Base-by-base conservation (phyloP, 2,113 vertebrate genomes). In the Dipodomys stephensi region DNA sequence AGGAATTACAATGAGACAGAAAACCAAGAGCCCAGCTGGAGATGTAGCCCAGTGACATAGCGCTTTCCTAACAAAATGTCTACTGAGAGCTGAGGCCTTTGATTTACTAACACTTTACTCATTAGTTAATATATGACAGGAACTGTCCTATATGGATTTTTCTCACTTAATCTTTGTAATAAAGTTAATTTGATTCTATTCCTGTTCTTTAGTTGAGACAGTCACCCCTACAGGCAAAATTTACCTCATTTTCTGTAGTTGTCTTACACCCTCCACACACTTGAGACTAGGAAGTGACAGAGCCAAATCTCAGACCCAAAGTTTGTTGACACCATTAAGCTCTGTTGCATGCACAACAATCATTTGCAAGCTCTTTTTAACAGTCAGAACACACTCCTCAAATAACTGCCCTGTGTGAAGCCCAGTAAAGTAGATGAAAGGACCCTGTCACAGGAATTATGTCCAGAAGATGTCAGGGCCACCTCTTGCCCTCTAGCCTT, bases 281-380 rank as follows among this genome's bases (percentile, higher is more conserved):
- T 64, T 65, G n/a, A 88, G 39, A 73, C 30, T 49, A 15, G 3
- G 67, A 23, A 27, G 44, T 49, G n/a, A 46, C 12, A 32, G 27
- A 88, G 25, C 62, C 81, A 60, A 68, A 30, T 82, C 32, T 94
- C 79, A 67, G 64, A 79, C 30, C 35, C 86, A 69, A 60, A 94
- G 22, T 71, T 35, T 5, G 0, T 27, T 80, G 62, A 83, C 77
- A 39, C 74, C 83, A 83, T 68, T 57, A 68, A 68, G 44, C 25
- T 71, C 60, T 93, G 30, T 19, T 83, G 83, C n/a, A 53, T 88
- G 32, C 32, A 53, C 25, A 78, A 69, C 65, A 85, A 20, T 20
- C 49, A 60, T 69, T 82, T 57, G 18, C 60, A 81, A 57, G 79
- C 27, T 44, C 7, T 77, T 68, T 68, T 80, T 73, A 87, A 60